phyloP scores from a whole-genome alignment of 2,888 invertebrate genomes.

The Baronia brevicornis region DNA sequence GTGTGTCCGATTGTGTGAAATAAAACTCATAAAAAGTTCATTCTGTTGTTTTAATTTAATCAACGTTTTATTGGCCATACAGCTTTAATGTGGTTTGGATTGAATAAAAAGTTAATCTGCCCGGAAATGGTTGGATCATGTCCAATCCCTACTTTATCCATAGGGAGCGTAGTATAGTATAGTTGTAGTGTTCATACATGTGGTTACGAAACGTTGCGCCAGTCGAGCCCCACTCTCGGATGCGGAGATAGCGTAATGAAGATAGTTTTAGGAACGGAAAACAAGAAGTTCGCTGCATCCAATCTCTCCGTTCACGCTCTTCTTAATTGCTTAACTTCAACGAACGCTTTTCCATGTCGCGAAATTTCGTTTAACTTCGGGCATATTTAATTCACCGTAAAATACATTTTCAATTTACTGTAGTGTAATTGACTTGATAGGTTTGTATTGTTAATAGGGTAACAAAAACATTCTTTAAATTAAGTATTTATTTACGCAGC shows the following conservation, averaged over 20 bases:
- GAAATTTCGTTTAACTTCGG: slow-evolving; percentile 53
- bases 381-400: slow-evolving; percentile 46
- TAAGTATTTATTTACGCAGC: no score
- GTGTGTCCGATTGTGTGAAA: slow-evolving; percentile 55
- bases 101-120: slow-evolving; percentile 31
- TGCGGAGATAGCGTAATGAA: slow-evolving; percentile 58
- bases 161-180: slow-evolving; percentile 15
- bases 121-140: slow-evolving; percentile 40
- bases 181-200: slow-evolving; percentile 20
- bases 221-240: slow-evolving; percentile 27
- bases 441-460: no score
- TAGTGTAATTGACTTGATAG: no score
- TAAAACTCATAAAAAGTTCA: slow-evolving; percentile 22
- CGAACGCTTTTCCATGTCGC: slow-evolving; percentile 48
- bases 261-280: slow-evolving; percentile 66
- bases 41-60: slow-evolving; percentile 16
- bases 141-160: slow-evolving; percentile 47
- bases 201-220: slow-evolving; percentile 25
- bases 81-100: slow-evolving; percentile 24
- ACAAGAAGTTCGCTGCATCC: slow-evolving; percentile 62
- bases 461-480: no score
- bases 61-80: slow-evolving; percentile 16
- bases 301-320: slow-evolving; percentile 61
- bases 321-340: slow-evolving; percentile 72
- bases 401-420: slow-evolving; percentile 11